phyloP scores from a whole-genome alignment of 2,888 invertebrate species.

The Allophyes oxyacanthae region DNA sequence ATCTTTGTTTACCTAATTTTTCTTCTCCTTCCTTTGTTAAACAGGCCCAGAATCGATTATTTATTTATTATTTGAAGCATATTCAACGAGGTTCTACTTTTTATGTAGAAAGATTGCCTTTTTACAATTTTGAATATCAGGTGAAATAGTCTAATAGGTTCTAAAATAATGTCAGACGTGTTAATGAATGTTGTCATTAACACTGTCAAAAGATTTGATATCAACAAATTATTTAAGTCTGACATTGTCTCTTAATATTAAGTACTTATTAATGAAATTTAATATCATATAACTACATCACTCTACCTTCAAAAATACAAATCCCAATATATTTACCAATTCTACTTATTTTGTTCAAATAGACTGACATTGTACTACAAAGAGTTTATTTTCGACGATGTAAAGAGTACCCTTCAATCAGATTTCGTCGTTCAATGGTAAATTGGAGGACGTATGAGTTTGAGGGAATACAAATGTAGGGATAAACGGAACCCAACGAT shows the following conservation, averaged over 20 bases:
- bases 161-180: neutral
- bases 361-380: neutral
- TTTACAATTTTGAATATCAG: too few relatives aligned
- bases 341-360: too few relatives aligned
- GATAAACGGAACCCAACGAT: constrained; percentile 32
- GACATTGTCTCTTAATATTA: too few relatives aligned
- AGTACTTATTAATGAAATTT: too few relatives aligned
- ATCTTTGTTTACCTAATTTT: constrained; percentile 30
- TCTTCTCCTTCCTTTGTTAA: neutral
- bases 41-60: constrained; percentile 9
- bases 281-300: too few relatives aligned
- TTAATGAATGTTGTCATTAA: neutral
- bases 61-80: constrained; percentile 16
- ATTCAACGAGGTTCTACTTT: neutral
- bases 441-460: constrained; percentile 35
- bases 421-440: constrained; percentile 38
- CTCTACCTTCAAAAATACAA: too few relatives aligned
- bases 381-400: neutral
- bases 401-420: constrained; percentile 35
- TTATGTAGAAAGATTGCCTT: neutral
- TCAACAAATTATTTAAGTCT: too few relatives aligned
- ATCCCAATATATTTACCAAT: too few relatives aligned
- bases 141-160: too few relatives aligned
- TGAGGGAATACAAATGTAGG: constrained; percentile 34
- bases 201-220: neutral